Percentiles rank a stretch among this genome's conserved stretches.
Evolutionary conservation across 2,797 vertebrate species (phyloP).

Genomic region (Gymnoscopelus braueri): DNA sequence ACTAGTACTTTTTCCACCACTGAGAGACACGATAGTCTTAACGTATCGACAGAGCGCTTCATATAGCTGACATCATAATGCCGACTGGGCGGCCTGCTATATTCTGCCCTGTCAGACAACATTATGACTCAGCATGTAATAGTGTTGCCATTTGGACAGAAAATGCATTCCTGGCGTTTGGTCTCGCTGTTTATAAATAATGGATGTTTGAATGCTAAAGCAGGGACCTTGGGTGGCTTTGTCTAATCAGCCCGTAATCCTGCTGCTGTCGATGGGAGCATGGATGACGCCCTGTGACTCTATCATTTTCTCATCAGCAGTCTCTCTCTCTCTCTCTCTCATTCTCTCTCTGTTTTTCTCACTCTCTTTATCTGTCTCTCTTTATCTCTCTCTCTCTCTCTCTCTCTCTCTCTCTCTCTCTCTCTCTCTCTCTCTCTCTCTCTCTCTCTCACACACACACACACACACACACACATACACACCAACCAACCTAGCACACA

Average conservation of each 20-base stretch:
- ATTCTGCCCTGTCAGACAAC: constrained; percentile 33
- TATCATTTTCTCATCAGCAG: constrained; percentile 74
- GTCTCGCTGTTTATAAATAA: constrained; percentile 33
- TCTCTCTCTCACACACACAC: neutral
- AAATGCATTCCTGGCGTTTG: constrained; percentile 39
- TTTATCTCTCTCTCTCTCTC: constrained; percentile 59
- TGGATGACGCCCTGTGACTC: constrained; percentile 58
- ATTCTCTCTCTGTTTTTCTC: neutral
- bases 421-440: constrained; percentile 21
- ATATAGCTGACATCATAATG: constrained; percentile 5
- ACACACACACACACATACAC: no score
- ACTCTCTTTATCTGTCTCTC: neutral
- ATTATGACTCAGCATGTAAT: constrained; percentile 29
- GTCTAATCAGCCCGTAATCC: constrained; percentile 70
- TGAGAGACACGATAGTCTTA: neutral
- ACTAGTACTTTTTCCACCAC: neutral
- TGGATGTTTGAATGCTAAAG: constrained; percentile 19
- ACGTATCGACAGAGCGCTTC: neutral
- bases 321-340: neutral
- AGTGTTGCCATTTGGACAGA: constrained; percentile 31
- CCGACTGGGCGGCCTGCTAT: constrained; percentile 6
- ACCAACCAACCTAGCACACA: no score
- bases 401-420: constrained; percentile 31
- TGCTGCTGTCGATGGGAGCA: constrained; percentile 58
- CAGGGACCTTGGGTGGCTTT: constrained; percentile 37